Conservation (phyloP, 2,797 vertebrate genomes). For the Rhinogobio ventralis region DNA sequence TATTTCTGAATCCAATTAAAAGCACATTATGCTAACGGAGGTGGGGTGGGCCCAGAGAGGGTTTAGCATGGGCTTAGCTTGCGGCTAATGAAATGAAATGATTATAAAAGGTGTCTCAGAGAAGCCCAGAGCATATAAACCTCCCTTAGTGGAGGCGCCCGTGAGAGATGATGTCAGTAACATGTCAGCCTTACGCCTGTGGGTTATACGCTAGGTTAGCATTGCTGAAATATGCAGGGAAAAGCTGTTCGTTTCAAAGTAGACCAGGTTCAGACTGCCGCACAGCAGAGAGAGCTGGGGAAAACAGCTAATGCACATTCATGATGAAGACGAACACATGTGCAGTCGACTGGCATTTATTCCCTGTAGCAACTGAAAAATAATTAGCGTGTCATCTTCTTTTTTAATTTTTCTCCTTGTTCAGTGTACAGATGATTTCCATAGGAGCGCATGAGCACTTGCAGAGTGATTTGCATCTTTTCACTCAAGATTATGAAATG, state of each 20-base stretch:
- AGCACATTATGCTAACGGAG: slow-evolving; percentile 63
- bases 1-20: slow-evolving; percentile 67
- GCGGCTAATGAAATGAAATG: slow-evolving; percentile 62
- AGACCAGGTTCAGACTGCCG: slow-evolving; percentile 13
- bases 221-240: not conserved
- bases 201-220: slow-evolving; percentile 44
- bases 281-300: slow-evolving; percentile 16
- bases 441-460: not conserved
- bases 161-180: slow-evolving; percentile 57
- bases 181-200: slow-evolving; percentile 42
- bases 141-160: slow-evolving; percentile 53
- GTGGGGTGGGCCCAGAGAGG: slow-evolving; percentile 52
- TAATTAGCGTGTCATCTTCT: slow-evolving; percentile 29
- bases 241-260: slow-evolving; percentile 36
- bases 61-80: slow-evolving; percentile 52
- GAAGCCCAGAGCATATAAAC: slow-evolving; percentile 40
- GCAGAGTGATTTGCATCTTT: slow-evolving; percentile 18
- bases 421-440: not conserved
- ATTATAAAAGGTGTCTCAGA: slow-evolving; percentile 63
- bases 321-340: slow-evolving; percentile 15
- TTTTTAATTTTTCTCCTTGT: slow-evolving; percentile 15
- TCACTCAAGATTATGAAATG: not conserved
- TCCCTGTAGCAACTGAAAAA: slow-evolving; percentile 21
- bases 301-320: not conserved
- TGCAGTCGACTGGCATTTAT: not conserved